Evolutionary conservation across 2,113 vertebrate genomes (phyloP).

Genomic region (Mirounga angustirostris): DNA sequence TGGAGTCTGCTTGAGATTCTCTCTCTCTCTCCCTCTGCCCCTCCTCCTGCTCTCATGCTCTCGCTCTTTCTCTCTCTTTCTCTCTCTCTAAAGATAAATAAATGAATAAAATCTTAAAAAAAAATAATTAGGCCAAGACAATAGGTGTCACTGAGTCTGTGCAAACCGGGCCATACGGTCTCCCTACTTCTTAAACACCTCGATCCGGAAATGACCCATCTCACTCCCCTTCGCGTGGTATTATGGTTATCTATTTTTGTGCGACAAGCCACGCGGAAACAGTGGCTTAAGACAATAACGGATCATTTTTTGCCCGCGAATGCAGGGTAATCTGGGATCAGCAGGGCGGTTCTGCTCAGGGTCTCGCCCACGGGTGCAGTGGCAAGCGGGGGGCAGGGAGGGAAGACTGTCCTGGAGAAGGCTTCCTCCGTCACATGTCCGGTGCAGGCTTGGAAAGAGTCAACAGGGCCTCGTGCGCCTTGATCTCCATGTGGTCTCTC

Average conservation of each 20-base stretch:
- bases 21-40: neutral
- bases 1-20: neutral
- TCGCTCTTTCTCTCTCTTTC: neutral
- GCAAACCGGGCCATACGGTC: neutral
- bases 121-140: neutral
- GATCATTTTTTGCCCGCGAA: neutral
- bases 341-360: neutral
- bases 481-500: too few relatives aligned
- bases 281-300: neutral
- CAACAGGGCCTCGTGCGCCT: neutral
- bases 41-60: too few relatives aligned
- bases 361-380: neutral
- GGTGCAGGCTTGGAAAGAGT: neutral
- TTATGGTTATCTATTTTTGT: neutral
- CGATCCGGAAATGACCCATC: neutral
- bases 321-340: neutral
- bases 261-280: neutral
- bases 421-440: neutral
- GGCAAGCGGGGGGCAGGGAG: accelerated
- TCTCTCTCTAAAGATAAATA: neutral
- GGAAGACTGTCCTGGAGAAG: too few relatives aligned
- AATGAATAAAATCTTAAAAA: neutral
- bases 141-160: neutral
- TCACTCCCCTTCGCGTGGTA: neutral
- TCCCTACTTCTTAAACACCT: neutral